Percentiles rank a stretch among this genome's conserved stretches.
Evolutionary conservation across 2,797 vertebrate genomes (phyloP).

Genomic region (Cynodonichthys magdalenae): DNA sequence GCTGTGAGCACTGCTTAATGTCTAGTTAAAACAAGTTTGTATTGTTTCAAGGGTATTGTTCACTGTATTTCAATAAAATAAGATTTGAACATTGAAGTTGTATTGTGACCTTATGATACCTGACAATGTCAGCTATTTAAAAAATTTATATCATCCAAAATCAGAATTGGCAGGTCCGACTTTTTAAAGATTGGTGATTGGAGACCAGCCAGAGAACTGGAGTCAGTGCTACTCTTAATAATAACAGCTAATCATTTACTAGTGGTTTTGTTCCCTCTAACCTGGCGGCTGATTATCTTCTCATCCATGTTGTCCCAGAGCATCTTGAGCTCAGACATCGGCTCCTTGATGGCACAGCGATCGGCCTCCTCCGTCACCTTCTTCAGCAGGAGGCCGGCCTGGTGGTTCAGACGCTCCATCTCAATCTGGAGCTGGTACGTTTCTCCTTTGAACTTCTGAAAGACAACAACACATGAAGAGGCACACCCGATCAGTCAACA

Average conservation of each 20-base stretch:
- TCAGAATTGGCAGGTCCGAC: too few species aligned
- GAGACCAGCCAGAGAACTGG: too few species aligned
- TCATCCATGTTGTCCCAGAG: constrained; percentile 93
- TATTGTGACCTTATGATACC: too few species aligned
- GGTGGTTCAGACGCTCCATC: constrained; percentile 96
- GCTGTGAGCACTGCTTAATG: too few species aligned
- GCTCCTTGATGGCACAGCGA: constrained; percentile 90
- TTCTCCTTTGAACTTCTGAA: constrained; percentile 94
- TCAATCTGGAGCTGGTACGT: constrained; percentile 98
- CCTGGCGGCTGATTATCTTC: constrained; percentile 94
- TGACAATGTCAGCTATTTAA: too few species aligned
- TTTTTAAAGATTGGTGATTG: too few species aligned
- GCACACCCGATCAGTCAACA: constrained; percentile 49
- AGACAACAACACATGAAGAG: constrained; percentile 18
- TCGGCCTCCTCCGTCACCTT: constrained; percentile 90
- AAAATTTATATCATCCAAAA: too few species aligned
- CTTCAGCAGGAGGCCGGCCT: constrained; percentile 92
- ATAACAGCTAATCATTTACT: neutral
- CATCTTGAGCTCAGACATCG: constrained; percentile 91
- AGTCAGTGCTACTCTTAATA: neutral
- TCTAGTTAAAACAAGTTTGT: too few species aligned
- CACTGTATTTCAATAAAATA: too few species aligned
- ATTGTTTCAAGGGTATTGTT: too few species aligned
- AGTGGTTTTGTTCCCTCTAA: constrained; percentile 52
- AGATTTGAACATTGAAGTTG: too few species aligned